Conservation (phyloP, 2,113 vertebrate species). For the Neodontobutis hainanensis region DNA sequence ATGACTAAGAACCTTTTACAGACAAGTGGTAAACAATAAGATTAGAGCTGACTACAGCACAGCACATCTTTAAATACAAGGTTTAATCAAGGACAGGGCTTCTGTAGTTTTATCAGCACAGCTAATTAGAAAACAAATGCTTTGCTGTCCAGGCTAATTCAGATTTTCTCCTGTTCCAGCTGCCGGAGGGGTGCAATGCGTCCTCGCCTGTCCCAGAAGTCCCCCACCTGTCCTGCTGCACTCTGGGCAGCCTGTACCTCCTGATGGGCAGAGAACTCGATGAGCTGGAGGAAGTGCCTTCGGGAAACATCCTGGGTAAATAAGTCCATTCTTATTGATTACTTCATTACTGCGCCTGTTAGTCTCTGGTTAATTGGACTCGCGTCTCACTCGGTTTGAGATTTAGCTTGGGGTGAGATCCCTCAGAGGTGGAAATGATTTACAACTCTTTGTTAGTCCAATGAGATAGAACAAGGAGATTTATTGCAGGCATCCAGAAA, state of each 20-base stretch:
- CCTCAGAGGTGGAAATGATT: constrained; percentile 5
- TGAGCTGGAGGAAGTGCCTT: constrained; percentile 88
- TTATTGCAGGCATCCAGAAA: neutral
- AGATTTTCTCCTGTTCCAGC: constrained; percentile 65
- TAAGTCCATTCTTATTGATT: neutral
- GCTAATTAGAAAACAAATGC: constrained; percentile 3
- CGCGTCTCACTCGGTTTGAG: neutral
- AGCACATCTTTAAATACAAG: neutral
- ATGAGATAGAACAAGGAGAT: neutral
- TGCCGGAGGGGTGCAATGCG: constrained; percentile 77
- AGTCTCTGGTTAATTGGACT: constrained; percentile 1
- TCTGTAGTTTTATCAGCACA: neutral
- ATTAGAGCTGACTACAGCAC: neutral
- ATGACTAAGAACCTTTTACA: too few species aligned
- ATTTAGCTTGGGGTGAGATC: neutral
- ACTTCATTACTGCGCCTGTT: neutral
- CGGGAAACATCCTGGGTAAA: constrained; percentile 92
- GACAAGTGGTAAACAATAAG: neutral
- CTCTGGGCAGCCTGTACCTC: constrained; percentile 87
- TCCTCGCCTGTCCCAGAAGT: constrained; percentile 69
- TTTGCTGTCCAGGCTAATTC: neutral
- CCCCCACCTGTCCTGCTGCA: constrained; percentile 85
- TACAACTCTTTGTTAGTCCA: neutral
- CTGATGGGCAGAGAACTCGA: constrained; percentile 95
- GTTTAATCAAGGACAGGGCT: constrained; percentile 2